Percentiles rank a stretch among this genome's conserved stretches.
Evolutionary conservation across 2,888 invertebrate species (phyloP).

Genomic region (Seladonia tumulorum): DNA sequence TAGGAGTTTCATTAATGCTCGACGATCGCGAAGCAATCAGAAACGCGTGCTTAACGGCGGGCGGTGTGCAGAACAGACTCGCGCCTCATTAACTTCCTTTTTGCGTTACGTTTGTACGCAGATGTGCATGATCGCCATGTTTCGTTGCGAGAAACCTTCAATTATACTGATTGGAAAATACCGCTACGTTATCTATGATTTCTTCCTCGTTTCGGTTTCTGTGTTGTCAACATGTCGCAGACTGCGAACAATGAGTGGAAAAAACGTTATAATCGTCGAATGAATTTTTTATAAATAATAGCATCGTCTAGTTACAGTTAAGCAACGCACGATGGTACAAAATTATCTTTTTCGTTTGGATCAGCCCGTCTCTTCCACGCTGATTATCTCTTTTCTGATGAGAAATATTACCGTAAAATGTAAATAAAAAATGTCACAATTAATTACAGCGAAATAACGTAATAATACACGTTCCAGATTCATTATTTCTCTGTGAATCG

Average conservation of each 20-base stretch:
- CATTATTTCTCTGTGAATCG: background rate
- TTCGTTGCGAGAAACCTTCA: background rate
- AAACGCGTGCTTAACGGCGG: conserved; percentile 22
- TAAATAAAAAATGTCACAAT: background rate
- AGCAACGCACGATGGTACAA: background rate
- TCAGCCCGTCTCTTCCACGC: background rate
- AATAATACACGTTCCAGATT: background rate
- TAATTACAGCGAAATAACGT: background rate
- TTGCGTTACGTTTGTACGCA: conserved; percentile 42
- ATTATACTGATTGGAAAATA: background rate
- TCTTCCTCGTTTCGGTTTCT: background rate
- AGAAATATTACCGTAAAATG: background rate
- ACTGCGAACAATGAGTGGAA: background rate
- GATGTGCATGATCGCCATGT: conserved; percentile 47
- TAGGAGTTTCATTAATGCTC: conserved; percentile 21
- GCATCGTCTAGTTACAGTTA: background rate
- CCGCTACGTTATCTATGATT: background rate
- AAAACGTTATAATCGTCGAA: background rate
- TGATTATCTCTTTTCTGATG: background rate
- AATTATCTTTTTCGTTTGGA: background rate
- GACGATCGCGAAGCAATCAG: conserved; percentile 16
- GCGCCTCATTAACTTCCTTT: conserved; percentile 66
- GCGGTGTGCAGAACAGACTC: conserved; percentile 12
- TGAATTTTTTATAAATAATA: background rate
- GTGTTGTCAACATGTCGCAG: background rate